Evolutionary conservation across 2,888 invertebrate genomes (phyloP).

Genomic region (Uropetala carovei): DNA sequence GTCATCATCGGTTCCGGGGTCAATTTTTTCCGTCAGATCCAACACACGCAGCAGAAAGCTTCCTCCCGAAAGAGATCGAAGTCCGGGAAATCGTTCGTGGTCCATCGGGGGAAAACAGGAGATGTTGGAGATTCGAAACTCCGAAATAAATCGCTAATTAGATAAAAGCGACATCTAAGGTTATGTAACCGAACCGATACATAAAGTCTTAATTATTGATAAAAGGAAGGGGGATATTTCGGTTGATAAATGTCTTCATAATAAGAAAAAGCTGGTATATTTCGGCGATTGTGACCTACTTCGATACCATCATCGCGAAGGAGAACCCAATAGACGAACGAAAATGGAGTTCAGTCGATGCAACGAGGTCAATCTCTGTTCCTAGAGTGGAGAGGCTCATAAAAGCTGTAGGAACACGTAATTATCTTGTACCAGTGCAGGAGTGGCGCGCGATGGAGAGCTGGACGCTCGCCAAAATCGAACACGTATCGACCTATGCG

Average conservation of each 20-base stretch:
- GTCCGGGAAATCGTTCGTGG: neutral
- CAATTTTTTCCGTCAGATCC: neutral
- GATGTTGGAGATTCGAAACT: too few species aligned
- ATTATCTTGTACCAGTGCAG: neutral
- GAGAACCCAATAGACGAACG: neutral
- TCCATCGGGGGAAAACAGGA: too few species aligned
- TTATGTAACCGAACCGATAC: too few species aligned
- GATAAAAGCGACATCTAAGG: too few species aligned
- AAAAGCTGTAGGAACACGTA: conserved; percentile 24
- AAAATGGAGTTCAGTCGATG: neutral
- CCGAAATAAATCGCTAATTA: too few species aligned
- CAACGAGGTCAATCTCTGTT: neutral
- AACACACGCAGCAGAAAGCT: neutral
- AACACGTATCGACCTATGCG: neutral
- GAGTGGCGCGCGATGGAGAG: neutral
- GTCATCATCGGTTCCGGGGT: neutral
- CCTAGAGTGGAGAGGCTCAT: neutral
- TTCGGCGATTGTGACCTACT: neutral
- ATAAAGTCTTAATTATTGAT: too few species aligned
- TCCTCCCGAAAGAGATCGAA: neutral
- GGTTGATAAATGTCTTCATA: too few species aligned
- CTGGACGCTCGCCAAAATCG: conserved; percentile 13
- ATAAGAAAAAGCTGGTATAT: neutral
- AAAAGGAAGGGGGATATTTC: too few species aligned
- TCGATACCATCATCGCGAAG: neutral